These are phyloP conservation scores for Brenthis daphne DNA, from an alignment of 2,888 invertebrate species.

Conservation along the genomic window DNA sequence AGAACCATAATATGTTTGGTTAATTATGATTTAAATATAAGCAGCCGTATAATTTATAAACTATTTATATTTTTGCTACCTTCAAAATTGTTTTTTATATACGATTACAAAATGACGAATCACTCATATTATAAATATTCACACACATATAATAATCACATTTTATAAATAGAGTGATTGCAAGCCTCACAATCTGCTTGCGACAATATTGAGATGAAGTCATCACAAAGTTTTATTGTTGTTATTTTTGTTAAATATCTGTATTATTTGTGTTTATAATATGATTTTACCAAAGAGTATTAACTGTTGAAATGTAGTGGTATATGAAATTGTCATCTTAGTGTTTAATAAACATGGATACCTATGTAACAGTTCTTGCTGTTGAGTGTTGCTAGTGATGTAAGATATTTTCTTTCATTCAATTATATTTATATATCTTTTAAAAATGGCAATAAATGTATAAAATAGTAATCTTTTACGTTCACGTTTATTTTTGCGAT, in stretches of 20 bases:
- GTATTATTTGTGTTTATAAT: not conserved
- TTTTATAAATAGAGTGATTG: too few relatives aligned
- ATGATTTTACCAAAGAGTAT: constrained; percentile 21
- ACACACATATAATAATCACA: too few relatives aligned
- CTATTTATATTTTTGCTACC: too few relatives aligned
- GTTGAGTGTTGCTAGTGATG: constrained; percentile 12
- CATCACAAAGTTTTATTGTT: not conserved
- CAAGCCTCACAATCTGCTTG: too few relatives aligned
- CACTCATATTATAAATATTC: too few relatives aligned
- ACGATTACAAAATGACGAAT: too few relatives aligned
- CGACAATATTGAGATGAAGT: too few relatives aligned
- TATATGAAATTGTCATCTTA: not conserved
- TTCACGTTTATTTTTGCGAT: constrained; percentile 6
- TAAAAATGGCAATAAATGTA: constrained; percentile 7
- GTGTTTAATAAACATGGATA: not conserved
- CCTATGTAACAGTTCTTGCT: constrained; percentile 6
- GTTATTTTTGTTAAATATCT: not conserved
- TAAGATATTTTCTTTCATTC: constrained; percentile 5
- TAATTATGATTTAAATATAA: too few relatives aligned
- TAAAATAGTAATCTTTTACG: constrained; percentile 1
- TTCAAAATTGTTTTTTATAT: too few relatives aligned
- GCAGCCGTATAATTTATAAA: too few relatives aligned
- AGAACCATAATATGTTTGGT: too few relatives aligned
- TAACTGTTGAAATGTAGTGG: not conserved
- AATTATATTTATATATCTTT: not conserved